Evolutionary conservation across 2,797 vertebrate genomes (phyloP), one percentile per base, ranked within the genome.

Genomic region (Tenualosa ilisha): DNA sequence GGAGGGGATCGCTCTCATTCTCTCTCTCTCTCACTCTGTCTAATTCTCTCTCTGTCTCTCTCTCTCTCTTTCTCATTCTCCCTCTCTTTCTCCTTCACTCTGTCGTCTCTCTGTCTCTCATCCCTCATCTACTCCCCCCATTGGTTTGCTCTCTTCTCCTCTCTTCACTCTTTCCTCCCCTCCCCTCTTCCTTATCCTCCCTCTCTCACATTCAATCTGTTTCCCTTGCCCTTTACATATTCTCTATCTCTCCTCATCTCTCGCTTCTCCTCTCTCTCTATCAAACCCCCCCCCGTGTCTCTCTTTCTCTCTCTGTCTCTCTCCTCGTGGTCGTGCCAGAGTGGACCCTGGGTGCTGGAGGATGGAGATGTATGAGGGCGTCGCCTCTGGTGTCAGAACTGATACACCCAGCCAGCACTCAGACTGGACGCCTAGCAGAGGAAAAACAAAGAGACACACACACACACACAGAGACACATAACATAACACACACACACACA

Each of bases 301-400:
- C 31, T 40, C 63, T 68, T 24, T 24, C 61, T 31, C 63, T 24
- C 63, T 65, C 61, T 11, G 24, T 68, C 63, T 68, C 63, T 68
- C 63, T 68, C 61, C 24, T 24, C 6, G 1, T 72, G 31, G 31
- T 6, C 13, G 6, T 43, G 26, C 1, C 15, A 31, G 26, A 37
- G 26, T 72, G 65, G 65, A 13, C 31, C 13, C 26, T 72, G 40
- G 72, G 72, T 43, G 37, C 72, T 46, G 72, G 72, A 79, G 59
- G 40, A 79, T 79, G 72, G 72, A 79, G 72, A 79, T 79, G 72
- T 46, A 79, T 79, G 72, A 79, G 72, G 72, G 37, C 3, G 13
- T 40, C 20, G 72, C 40, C 72, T 79, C 72, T 79, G 72, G 72
- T 79, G 72, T 79, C 72, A 79, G 37, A 79, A 79, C 37, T 79